A percentile compares a stretch with the other conserved stretches of the same genome.
Conservation (phyloP, 1,140 invertebrate species). For the Brachionus rubens region DNA sequence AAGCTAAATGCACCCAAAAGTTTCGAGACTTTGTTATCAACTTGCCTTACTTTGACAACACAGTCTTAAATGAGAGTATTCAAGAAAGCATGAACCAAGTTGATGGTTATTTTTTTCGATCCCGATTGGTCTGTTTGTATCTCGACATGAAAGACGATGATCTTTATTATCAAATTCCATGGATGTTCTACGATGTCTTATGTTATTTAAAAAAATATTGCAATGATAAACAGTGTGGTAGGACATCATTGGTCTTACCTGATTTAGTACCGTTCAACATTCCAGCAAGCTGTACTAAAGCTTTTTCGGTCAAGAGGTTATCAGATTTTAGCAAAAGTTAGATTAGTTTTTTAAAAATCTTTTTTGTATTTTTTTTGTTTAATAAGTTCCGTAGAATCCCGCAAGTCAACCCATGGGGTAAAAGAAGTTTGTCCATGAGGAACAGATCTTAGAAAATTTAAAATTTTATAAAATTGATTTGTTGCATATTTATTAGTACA, state of each 20-base stretch:
- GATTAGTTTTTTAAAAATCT: too few species aligned
- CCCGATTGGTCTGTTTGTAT: neutral
- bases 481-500: too few species aligned
- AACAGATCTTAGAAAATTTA: too few species aligned
- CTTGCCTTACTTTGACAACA: neutral
- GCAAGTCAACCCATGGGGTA: too few species aligned
- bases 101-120: neutral
- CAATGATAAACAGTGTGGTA: neutral
- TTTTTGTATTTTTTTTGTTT: too few species aligned
- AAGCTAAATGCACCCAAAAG: neutral
- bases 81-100: neutral
- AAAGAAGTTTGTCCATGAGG: too few species aligned
- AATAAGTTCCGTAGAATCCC: too few species aligned
- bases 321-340: neutral
- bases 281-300: neutral
- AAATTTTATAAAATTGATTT: too few species aligned
- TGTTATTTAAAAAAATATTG: slow-evolving; percentile 34
- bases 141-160: neutral
- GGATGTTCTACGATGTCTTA: slow-evolving; percentile 30
- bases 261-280: neutral
- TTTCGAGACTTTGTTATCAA: neutral
- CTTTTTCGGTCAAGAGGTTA: neutral
- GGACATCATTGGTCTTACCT: neutral
- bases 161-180: slow-evolving; percentile 4
- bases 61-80: neutral